Base-by-base conservation (phyloP, 2,888 invertebrate genomes). In the Dinocampus coccinellae region DNA sequence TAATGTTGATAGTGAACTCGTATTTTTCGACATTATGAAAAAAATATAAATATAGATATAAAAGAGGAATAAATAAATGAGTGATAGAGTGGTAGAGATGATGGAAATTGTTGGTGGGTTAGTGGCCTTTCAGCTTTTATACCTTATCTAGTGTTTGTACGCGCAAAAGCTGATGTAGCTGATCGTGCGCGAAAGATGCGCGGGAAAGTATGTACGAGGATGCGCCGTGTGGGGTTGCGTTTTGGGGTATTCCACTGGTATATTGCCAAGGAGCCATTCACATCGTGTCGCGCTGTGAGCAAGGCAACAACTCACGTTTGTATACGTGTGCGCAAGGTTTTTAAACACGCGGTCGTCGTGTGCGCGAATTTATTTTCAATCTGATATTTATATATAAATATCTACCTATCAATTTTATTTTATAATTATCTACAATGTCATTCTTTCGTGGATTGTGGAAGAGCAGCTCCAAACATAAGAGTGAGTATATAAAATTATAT, bases 391-490 rank as follows among this genome's bases (percentile, higher is more conserved):
- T n/a, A n/a, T n/a, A n/a, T n/a, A n/a, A n/a, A n/a, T n/a, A n/a
- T n/a, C n/a, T n/a, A n/a, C n/a, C n/a, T n/a, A n/a, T n/a, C n/a
- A 16, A 16, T 10, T 24, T 58, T 33, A 29, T 34, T 4, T 39
- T 24, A 36, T 70, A 26, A 58, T 39, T 68, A 74, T 26, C 75
- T 69, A 73, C 73, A 52, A 91, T 92, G 87, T 91, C 91, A 60
- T 90, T 92, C 76, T 87, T 92, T 78, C 89, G 91, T 83, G 91
- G 91, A 85, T 90, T 92, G 85, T 92, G 91, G 92, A 92, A 90
- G 80, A 91, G 89, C 78, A 91, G 90, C 85, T 91, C 92, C 16
- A 92, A 92, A 80, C 92, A 92, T 80, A 91, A 91, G 90, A 92
- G 92, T 92, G 83, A 92, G 92, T 91, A 69, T n/a, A 13, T 58